These are phyloP conservation scores for Orius laevigatus DNA, from an alignment of 1,140 invertebrate species.

Conservation along the genomic window DNA sequence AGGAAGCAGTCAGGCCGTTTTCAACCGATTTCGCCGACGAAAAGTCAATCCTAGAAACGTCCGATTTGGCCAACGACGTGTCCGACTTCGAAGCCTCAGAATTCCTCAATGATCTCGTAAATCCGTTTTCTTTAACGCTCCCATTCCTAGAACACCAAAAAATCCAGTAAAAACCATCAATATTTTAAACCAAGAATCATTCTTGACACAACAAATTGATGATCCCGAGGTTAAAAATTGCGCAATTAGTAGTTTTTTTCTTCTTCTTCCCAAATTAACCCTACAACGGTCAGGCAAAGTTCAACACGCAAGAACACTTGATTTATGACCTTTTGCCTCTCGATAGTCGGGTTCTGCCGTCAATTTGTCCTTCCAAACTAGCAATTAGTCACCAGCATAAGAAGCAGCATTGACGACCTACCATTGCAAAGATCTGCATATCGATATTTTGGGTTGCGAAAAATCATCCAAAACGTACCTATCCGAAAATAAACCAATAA, in stretches of 20 bases:
- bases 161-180: background rate
- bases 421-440: too few species aligned
- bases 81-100: constrained; percentile 3
- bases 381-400: too few species aligned
- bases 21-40: background rate
- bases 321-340: too few species aligned
- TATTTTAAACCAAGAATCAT: background rate
- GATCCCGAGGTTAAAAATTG: too few species aligned
- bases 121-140: constrained; percentile 1
- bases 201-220: background rate
- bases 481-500: too few species aligned
- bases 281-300: too few species aligned
- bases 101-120: background rate
- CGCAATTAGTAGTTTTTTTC: background rate
- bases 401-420: too few species aligned
- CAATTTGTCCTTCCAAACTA: too few species aligned
- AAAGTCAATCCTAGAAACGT: background rate
- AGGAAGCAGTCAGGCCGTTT: constrained; percentile 4
- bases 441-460: too few species aligned
- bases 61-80: background rate
- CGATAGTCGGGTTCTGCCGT: too few species aligned
- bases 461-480: too few species aligned
- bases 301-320: too few species aligned
- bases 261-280: background rate
- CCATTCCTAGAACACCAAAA: background rate